Base-by-base conservation (phyloP, 2,888 invertebrate species). In the Dryococelus australis region DNA sequence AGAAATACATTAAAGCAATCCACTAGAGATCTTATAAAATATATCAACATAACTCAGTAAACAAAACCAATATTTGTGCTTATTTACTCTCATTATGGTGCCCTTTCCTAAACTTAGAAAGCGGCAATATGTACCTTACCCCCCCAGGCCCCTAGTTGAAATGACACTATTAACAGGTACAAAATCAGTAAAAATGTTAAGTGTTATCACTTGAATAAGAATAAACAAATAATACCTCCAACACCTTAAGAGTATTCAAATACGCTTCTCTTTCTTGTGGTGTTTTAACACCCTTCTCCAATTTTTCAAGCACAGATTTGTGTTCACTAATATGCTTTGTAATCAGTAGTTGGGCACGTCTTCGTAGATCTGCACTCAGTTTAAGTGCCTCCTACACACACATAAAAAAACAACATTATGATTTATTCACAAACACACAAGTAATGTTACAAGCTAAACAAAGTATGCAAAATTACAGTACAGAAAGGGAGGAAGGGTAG, bases 261-360 rank as follows among this genome's bases (percentile, higher is more conserved):
- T 98, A 93, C 0, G 95, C 94, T 0, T 95, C 95, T 86, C 96
- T 95, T 90, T 98, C 97, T 10, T 96, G 94, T n/a, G 95, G 96
- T 13, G 94, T 93, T 0, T 95, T 94, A 88, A 94, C 94, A 93
- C 95, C 95, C 86, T 96, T 95, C 91, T 98, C 98, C 47, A 98
- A 94, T 89, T 96, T 95, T 90, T 97, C 96, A 88, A 99, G 95
- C 43, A 98, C 93, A 86, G 96, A 93, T 91, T 96, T 96, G 93
- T 98, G 97, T 90, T 98, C 97, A 53, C 96, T 95, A n/a, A 99
- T 93, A 91, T 98, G 97, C 88, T 97, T 97, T 89, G 97, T 96
- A n/a, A 99, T 92, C 88, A 99, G 92, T 89, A 96, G 96, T 90
- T 97, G 97, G 89, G 98, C 98, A 0, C 98, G 94, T 91, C 97